phyloP scores from a whole-genome alignment of 2,888 invertebrate genomes.

The Meandrusa payeni region DNA sequence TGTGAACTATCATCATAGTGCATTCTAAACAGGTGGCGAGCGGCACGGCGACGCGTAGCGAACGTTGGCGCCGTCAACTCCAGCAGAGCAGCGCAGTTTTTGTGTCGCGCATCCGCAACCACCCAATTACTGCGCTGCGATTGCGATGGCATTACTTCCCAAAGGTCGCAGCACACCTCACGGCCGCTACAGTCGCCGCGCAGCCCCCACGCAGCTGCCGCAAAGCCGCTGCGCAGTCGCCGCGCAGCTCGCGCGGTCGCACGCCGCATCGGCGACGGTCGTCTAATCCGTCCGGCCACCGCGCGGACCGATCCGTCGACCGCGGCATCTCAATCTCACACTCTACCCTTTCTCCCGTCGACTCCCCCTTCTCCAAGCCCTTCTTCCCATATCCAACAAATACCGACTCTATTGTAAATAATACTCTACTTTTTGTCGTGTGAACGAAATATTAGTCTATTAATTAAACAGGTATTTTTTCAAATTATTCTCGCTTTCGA shows the following conservation, averaged over 20 bases:
- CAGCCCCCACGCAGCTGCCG: conserved; percentile 36
- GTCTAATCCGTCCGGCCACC: conserved; percentile 47
- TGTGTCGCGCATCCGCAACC: conserved; percentile 1
- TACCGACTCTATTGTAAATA: conserved; percentile 76
- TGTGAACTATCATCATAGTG: no score
- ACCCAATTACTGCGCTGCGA: conserved; percentile 7
- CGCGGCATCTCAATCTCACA: conserved; percentile 57
- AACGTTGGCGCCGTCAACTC: conserved; percentile 38
- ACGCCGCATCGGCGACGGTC: conserved; percentile 50
- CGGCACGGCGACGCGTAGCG: conserved; percentile 72
- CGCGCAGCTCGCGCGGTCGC: conserved; percentile 37
- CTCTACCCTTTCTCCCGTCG: conserved; percentile 34
- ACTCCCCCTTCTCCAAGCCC: conserved; percentile 35
- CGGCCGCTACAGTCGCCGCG: conserved; percentile 32
- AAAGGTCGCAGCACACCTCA: conserved; percentile 31
- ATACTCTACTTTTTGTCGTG: conserved; percentile 78
- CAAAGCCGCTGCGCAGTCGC: conserved; percentile 33
- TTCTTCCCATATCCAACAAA: conserved; percentile 33
- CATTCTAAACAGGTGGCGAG: conserved; percentile 65
- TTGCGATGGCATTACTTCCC: conserved; percentile 6
- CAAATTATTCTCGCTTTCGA: conserved; percentile 79
- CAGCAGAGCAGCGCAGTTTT: conserved; percentile 34
- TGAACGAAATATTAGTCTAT: conserved; percentile 78
- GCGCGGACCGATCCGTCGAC: conserved; percentile 58
- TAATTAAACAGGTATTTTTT: conserved; percentile 79